Evolutionary conservation across 2,113 vertebrate species (phyloP), one percentile per base, ranked within the genome.

Genomic region (Anoplopoma fimbria): DNA sequence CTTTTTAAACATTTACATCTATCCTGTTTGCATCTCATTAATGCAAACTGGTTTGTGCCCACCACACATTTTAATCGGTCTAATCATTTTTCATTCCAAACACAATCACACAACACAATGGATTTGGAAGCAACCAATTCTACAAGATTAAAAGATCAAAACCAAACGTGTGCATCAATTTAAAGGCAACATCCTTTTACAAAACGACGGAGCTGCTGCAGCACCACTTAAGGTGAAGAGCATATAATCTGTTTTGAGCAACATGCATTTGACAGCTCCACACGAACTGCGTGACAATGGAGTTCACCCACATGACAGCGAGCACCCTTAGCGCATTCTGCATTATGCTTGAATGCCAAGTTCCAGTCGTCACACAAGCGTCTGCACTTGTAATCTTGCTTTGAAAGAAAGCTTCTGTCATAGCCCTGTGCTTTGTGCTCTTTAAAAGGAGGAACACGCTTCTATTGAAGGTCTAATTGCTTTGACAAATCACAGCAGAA

Each of bases 401-500:
- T 65, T 81, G 63, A 77, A 77, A 70, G 65, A 57, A 77, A 49
- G 49, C 70, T 10, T 75, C 64, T 62, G 69, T 58, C 71, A 29
- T 36, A 25, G 45, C 65, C 67, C 23, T 27, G 53, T 38, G 61
- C 68, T 71, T 60, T 73, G 63, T 69, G 73, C 2, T 9, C 17
- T 64, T 58, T 45, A 29, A 70, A 77, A 36, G 57, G 31, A 47
- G 15, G 21, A 80, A 49, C 64, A 63, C 17, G 1, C 34, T 65
- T 71, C 73, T 60, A 81, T 58, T 81, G 21, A 71, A 49, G 69
- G 58, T 42, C 64, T 78, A 86, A 89, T 84, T 86, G 81, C 81
- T 78, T 86, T 83, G 77, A 86, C 42, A 83, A 89, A 86, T 62
- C 57, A 55, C 65, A 69, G 69, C 21, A 58, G 34, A 86, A 70